phyloP scores from a whole-genome alignment of 2,113 vertebrate genomes.

The Oplegnathus fasciatus region DNA sequence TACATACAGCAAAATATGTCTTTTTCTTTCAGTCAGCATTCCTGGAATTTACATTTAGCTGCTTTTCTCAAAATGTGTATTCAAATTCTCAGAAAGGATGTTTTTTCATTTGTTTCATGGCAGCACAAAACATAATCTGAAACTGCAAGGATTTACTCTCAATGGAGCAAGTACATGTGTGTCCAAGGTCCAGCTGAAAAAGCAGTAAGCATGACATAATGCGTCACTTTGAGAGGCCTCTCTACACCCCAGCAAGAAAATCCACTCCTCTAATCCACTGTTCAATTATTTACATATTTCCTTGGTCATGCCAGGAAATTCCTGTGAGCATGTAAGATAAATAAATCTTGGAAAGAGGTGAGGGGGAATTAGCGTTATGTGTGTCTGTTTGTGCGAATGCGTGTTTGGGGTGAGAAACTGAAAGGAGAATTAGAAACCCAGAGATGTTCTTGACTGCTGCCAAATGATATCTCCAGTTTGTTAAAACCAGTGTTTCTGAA shows the following conservation, averaged over 20 bases:
- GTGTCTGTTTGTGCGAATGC: neutral
- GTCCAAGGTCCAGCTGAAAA: neutral
- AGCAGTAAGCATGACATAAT: slow-evolving; percentile 7
- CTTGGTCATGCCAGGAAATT: slow-evolving; percentile 19
- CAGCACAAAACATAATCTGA: neutral
- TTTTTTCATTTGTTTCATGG: neutral
- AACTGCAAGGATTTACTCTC: neutral
- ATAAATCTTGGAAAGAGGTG: slow-evolving; percentile 23
- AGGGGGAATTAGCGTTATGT: neutral
- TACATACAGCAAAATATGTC: neutral
- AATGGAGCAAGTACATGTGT: neutral
- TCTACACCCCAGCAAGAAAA: slow-evolving; percentile 48
- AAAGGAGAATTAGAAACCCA: slow-evolving; percentile 3
- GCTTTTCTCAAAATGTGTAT: neutral
- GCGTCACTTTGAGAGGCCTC: slow-evolving; percentile 10
- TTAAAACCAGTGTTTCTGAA: neutral
- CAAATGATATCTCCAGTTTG: slow-evolving; percentile 5
- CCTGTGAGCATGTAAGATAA: slow-evolving; percentile 17
- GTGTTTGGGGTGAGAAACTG: neutral
- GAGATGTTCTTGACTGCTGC: neutral
- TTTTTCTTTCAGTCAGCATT: neutral
- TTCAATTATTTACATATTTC: slow-evolving; percentile 60
- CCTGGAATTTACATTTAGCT: neutral
- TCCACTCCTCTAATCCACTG: slow-evolving; percentile 47
- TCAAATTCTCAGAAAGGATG: neutral